These are phyloP conservation scores for Peromyscus leucopus DNA, from an alignment of 2,113 vertebrate species.

Conservation along the genomic window DNA sequence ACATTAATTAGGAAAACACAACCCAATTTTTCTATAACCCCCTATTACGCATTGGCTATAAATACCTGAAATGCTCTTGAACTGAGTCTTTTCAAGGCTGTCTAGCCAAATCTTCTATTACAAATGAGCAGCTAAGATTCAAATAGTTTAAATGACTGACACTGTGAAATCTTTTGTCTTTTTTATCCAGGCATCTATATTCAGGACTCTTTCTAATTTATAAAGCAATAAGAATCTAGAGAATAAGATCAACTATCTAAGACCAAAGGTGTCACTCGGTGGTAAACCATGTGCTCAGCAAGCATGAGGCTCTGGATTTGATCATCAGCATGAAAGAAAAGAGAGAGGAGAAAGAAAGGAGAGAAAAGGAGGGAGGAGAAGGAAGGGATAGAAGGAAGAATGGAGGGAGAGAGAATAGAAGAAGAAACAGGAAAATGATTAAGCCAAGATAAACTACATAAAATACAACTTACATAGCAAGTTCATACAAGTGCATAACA, in stretches of 20 bases:
- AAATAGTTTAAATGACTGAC: conserved; percentile 12
- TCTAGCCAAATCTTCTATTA: not conserved
- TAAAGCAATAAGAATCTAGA: not conserved
- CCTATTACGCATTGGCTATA: conserved; percentile 30
- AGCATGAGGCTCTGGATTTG: not conserved
- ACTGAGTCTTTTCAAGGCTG: conserved; percentile 2
- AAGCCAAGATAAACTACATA: not conserved
- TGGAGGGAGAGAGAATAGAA: not conserved
- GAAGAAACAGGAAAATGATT: not conserved
- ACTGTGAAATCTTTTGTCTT: not conserved
- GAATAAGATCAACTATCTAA: conserved; percentile 1
- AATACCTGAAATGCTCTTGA: conserved; percentile 39
- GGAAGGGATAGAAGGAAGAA: not conserved
- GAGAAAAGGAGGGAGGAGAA: not conserved
- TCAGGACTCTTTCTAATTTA: conserved; percentile 4
- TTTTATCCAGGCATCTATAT: conserved; percentile 15
- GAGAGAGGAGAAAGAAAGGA: no score
- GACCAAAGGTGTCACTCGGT: not conserved
- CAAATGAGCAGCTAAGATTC: not conserved
- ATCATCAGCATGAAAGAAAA: not conserved
- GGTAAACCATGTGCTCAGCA: not conserved
- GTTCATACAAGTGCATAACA: conserved; percentile 17
- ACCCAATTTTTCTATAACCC: not conserved
- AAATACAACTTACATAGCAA: not conserved
- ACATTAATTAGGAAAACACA: conserved; percentile 30